Base-by-base conservation (phyloP, 2,113 vertebrate genomes). In the Hemiprocne comata region DNA sequence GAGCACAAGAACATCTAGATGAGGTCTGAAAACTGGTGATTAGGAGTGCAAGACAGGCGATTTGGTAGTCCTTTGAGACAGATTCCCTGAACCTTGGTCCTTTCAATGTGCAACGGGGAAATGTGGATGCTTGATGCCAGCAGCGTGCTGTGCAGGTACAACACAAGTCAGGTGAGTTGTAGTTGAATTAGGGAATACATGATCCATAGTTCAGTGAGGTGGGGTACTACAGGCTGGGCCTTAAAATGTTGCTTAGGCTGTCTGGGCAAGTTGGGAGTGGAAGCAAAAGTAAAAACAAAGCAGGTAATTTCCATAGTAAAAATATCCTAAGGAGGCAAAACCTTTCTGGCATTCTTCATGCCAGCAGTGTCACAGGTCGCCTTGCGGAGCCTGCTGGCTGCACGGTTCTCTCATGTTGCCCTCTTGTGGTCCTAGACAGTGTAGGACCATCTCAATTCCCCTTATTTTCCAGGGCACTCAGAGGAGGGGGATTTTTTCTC, bases 371-470 rank as follows among this genome's bases (percentile, higher is more conserved):
- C 54, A 25, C 11, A 2, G 53, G 50, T 16, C 1, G 2, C 13
- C 33, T 25, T 21, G n/a, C 79, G 36, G 64, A 76, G 70, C 53
- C 61, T 69, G 58, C 36, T 36, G 87, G 64, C 54, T 89, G 61
- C 69, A 79, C 51, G 61, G 24, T 70, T 73, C 90, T 85, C 74
- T 57, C 44, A 17, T 82, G 46, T 96, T 92, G 94, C 96, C 97
- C 96, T 96, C 96, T 97, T 93, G 96, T 95, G 96, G 94, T 81
- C 57, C 79, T 74, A 51, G 51, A 65, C 79, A 81, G 87, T 12
- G 38, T 23, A 87, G 8, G 42, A 70, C 40, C 16, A 15, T 55
- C 55, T 62, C 64, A 64, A 51, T 48, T 86, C 29, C 55, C 18
- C 13, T 75, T 58, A 33, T 15, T 71, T 88, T 57, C 21, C 48